Base-by-base conservation (phyloP, 2,113 vertebrate species). In the Emydocephalus ijimae region DNA sequence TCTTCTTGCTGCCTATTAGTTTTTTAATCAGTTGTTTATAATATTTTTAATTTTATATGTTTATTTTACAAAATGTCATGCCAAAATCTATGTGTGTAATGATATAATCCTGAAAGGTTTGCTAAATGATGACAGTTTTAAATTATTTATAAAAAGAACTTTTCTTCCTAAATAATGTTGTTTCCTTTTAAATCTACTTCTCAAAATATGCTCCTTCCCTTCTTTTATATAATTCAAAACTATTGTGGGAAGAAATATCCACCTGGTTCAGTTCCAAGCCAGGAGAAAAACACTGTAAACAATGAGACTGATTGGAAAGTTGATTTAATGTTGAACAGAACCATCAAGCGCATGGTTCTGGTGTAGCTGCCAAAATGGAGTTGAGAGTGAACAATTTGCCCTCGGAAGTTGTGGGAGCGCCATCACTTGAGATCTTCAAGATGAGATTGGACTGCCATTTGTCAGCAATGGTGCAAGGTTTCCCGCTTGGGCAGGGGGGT, bases 21-120 rank as follows among this genome's bases (percentile, higher is more conserved):
- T 29, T 59, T 39, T 94, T 94, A 92, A 91, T 93, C 91, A 59
- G 59, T 61, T 29, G 55, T 39, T 94, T 94, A 95, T 92, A 89
- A 89, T 55, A 21, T 18, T 1, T 85, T 95, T 92, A 81, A 54
- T 90, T 96, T 92, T 89, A 90, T 55, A 23, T 24, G 1, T 85
- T 95, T 94, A 29, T 95, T 81, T 55, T 69, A 94, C 92, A 90
- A 74, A 74, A 69, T 91, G 52, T 29, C 57, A 0, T 26, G 89
- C 29, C 34, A 92, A 59, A 94, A 94, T 93, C 43, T 92, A 14
- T 26, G 54, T 52, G 21, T 93, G 48, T 85, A 94, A 11, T 94
- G 43, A 88, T 45, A 92, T 85, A 89, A 89, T 93, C 56, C 15
- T 93, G 45, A 94, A 94, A 85, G 43, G 1, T 87, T 95, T 92